phyloP scores from a whole-genome alignment of 2,888 invertebrate genomes.

The Eulithis prunata region DNA sequence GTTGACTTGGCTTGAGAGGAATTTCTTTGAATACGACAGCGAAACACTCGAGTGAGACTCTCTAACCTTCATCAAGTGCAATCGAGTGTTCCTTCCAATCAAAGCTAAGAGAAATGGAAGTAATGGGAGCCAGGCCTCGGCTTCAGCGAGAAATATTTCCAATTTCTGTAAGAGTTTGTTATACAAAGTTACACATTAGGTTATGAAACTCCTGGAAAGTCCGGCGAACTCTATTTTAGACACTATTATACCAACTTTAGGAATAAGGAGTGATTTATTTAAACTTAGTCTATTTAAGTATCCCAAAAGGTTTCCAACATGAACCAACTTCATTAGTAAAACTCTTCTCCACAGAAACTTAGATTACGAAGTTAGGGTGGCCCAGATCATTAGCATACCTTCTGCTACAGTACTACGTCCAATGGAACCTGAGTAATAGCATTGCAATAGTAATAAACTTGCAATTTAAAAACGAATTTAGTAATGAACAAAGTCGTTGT shows the following conservation, averaged over 20 bases:
- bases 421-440: neutral
- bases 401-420: neutral
- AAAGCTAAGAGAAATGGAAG: constrained; percentile 18
- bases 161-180: neutral
- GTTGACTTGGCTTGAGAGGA: constrained; percentile 6
- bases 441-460: neutral
- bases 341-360: constrained; percentile 11
- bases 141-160: constrained; percentile 2
- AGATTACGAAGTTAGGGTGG: constrained; percentile 13
- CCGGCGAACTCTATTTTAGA: neutral
- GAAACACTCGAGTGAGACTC: constrained; percentile 17
- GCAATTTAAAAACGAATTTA: neutral
- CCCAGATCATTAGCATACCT: constrained; percentile 5
- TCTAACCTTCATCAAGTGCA: constrained; percentile 25
- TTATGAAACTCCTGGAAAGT: neutral
- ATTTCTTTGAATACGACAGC: constrained; percentile 23
- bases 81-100: constrained; percentile 31
- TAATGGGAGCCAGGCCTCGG: constrained; percentile 11
- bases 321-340: constrained; percentile 19
- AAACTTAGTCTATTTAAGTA: neutral
- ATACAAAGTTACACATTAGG: neutral
- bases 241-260: neutral
- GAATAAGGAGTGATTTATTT: neutral
- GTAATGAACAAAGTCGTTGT: neutral
- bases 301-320: constrained; percentile 1